phyloP scores from a whole-genome alignment of 2,113 vertebrate species.

The Sprattus sprattus region DNA sequence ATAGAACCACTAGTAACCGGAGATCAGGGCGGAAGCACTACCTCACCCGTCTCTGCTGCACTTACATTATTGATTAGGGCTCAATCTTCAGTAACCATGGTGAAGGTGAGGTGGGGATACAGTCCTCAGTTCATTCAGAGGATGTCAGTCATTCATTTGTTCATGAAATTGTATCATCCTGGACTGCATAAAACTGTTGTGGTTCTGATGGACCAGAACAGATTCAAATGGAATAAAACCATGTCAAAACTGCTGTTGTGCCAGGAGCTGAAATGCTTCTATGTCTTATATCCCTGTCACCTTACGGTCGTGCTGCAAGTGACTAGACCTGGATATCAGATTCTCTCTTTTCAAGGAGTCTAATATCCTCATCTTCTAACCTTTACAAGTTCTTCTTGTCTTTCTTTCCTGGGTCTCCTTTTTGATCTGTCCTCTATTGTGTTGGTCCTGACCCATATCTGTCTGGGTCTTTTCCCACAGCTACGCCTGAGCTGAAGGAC shows the following conservation, averaged over 20 bases:
- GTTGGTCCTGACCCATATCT: conserved; percentile 55
- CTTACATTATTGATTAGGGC: conserved; percentile 73
- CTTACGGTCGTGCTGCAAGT: background rate
- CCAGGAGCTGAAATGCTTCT: background rate
- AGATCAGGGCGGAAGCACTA: conserved; percentile 63
- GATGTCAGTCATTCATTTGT: conserved; percentile 22
- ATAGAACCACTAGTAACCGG: conserved; percentile 57
- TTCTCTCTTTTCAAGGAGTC: background rate
- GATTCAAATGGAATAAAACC: too few species aligned
- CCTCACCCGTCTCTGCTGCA: conserved; percentile 71
- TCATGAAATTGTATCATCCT: background rate
- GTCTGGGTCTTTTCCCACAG: conserved; percentile 64
- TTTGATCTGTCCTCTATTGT: background rate
- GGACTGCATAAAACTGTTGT: background rate
- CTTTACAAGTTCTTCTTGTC: background rate
- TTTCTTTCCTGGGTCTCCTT: background rate
- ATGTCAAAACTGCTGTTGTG: background rate
- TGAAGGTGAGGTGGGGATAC: conserved; percentile 41
- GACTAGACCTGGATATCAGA: conserved; percentile 5
- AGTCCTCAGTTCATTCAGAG: conserved; percentile 18
- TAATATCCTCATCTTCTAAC: background rate
- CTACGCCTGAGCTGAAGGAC: conserved; percentile 88
- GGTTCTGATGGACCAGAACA: background rate
- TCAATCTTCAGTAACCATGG: conserved; percentile 69
- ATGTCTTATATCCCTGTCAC: background rate